A percentile compares a stretch with the other conserved stretches of the same genome.
These are phyloP conservation scores for Chesias legatella DNA, from an alignment of 2,888 invertebrate species.

Conservation along the genomic window DNA sequence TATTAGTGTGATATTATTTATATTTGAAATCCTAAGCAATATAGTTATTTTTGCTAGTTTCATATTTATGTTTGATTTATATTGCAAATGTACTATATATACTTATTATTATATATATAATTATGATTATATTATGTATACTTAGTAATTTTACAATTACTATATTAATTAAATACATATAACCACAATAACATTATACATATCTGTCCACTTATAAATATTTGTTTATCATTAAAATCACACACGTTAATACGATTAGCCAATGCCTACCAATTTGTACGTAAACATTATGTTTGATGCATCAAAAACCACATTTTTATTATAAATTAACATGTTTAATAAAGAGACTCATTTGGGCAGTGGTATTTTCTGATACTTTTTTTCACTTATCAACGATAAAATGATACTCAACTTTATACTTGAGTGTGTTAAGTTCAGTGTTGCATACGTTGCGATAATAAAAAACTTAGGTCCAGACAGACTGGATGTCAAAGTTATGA, in stretches of 20 bases:
- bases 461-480: conserved; percentile 60
- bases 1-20: too few relatives aligned
- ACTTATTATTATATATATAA: too few relatives aligned
- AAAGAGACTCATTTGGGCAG: conserved; percentile 72
- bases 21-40: too few relatives aligned
- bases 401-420: conserved; percentile 33
- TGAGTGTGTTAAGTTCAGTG: conserved; percentile 31
- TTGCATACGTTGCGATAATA: conserved; percentile 31
- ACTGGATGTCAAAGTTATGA: conserved; percentile 80
- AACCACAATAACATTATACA: too few relatives aligned
- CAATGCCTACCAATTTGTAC: conserved; percentile 64
- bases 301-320: conserved; percentile 64
- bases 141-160: too few relatives aligned
- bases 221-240: conserved; percentile 47
- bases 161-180: too few relatives aligned
- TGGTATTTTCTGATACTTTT: conserved; percentile 55
- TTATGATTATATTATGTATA: too few relatives aligned
- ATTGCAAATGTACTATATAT: too few relatives aligned
- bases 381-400: conserved; percentile 35
- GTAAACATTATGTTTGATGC: conserved; percentile 59
- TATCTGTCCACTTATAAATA: conserved; percentile 3
- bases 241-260: conserved; percentile 53
- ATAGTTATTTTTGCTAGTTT: too few relatives aligned
- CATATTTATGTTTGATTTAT: too few relatives aligned
- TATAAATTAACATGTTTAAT: conserved; percentile 77